phyloP scores from a whole-genome alignment of 2,113 vertebrate species.

The Nestor notabilis region DNA sequence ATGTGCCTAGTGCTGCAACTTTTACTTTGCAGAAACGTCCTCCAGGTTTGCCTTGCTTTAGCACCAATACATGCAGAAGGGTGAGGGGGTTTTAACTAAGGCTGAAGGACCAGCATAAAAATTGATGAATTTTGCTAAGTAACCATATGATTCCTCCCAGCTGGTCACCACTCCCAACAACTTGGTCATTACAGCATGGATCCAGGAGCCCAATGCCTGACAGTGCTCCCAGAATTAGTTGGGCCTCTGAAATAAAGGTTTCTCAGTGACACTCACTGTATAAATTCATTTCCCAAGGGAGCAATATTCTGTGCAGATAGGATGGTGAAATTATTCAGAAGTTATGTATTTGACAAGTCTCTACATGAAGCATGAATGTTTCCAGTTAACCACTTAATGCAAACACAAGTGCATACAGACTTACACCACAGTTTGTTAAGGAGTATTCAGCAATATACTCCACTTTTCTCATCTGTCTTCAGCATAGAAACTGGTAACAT shows the following conservation, averaged over 20 bases:
- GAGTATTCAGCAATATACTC: not conserved
- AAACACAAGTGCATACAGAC: not conserved
- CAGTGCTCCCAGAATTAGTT: not conserved
- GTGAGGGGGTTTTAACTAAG: not conserved
- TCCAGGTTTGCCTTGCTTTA: not conserved
- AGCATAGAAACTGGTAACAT: not conserved
- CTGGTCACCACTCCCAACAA: not conserved
- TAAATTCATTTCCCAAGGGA: not conserved
- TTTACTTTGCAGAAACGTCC: not conserved
- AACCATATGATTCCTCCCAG: not conserved
- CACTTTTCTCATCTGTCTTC: not conserved
- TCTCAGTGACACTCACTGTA: not conserved
- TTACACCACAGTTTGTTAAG: not conserved
- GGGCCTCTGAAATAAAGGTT: not conserved
- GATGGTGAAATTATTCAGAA: not conserved
- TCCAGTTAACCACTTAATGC: not conserved
- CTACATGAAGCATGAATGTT: not conserved
- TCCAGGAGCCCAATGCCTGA: not conserved
- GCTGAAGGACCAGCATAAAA: not conserved
- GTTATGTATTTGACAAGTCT: not conserved
- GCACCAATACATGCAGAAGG: fast-evolving
- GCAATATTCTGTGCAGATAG: not conserved
- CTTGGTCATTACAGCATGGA: not conserved
- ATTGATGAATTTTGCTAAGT: not conserved
- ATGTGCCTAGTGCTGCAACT: not conserved